Base-by-base conservation (phyloP, 2,888 invertebrate genomes). In the Hirtodrosophila alboralis region DNA sequence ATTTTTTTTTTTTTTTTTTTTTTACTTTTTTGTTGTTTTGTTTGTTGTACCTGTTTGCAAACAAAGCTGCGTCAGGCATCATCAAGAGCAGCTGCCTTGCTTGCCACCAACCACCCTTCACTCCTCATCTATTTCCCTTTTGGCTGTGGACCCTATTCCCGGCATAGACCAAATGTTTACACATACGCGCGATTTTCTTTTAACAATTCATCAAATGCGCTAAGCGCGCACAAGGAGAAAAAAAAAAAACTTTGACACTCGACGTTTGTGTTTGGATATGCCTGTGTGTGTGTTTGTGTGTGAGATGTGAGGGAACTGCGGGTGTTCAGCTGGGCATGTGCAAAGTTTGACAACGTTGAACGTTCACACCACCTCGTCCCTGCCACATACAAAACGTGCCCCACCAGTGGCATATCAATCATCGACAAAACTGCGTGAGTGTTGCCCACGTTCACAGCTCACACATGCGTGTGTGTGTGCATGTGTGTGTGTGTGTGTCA, bases 151-250 rank as follows among this genome's bases (percentile, higher is more conserved):
- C 23, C 23, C 23, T 23, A 18, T 18, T 4, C 18, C 18, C 8
- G 7, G 62, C 53, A 58, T 79, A 79, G 81, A 80, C 84, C 78
- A 73, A 64, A 65, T 84, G 76, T 78, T 83, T 79, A 85, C 85
- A 81, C 78, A 80, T 77, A 85, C 81, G 77, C 78, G 72, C 79
- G 75, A 75, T 73, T 85, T 80, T 75, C 84, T 75, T 77, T 84
- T 71, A 78, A 75, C 84, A 87, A 86, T 86, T 87, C 87, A 86
- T 86, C 87, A 86, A 87, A 76, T 70, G 74, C 70, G 71, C 62
- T 76, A 77, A 85, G 80, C 75, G 77, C 63, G 67, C 70, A 67
- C 76, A 77, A 64, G 83, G n/a, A n/a, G n/a, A n/a, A n/a, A n/a
- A n/a, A n/a, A n/a, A n/a, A n/a, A 23, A 79, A 85, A 81, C 68